A percentile compares a stretch with the other conserved stretches of the same genome.
phyloP scores from a whole-genome alignment of 1,140 invertebrate genomes.

The Bathynomus jamesi region DNA sequence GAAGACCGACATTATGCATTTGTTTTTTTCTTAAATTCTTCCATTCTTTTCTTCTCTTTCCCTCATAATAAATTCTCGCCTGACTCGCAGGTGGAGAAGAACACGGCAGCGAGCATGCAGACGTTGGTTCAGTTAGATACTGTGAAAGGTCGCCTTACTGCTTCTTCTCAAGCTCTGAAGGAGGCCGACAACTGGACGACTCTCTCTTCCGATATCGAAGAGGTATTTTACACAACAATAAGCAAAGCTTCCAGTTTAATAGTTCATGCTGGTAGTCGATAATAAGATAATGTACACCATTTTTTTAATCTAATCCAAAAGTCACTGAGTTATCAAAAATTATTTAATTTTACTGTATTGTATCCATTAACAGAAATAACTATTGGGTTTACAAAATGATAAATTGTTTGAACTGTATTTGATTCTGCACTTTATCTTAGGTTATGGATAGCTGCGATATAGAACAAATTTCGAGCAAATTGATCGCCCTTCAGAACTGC shows the following conservation, averaged over 20 bases:
- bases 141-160: conserved; percentile 65
- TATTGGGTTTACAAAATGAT: too few relatives aligned
- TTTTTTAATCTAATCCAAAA: too few relatives aligned
- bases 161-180: conserved; percentile 74
- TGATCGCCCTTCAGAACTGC: conserved; percentile 72
- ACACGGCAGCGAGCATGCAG: not conserved
- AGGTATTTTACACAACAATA: conserved; percentile 48
- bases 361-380: too few relatives aligned
- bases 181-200: conserved; percentile 92
- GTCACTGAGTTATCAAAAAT: too few relatives aligned
- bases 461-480: conserved; percentile 58
- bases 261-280: too few relatives aligned
- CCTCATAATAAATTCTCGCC: not conserved
- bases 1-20: too few relatives aligned
- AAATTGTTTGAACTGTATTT: not conserved
- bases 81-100: not conserved
- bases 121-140: conserved; percentile 66
- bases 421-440: conserved; percentile 41
- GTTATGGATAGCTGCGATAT: conserved; percentile 56
- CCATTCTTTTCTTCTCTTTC: not conserved
- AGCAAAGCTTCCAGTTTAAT: too few relatives aligned
- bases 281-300: too few relatives aligned
- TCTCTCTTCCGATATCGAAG: conserved; percentile 65
- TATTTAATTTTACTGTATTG: too few relatives aligned
- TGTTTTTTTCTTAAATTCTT: not conserved